phyloP scores from a whole-genome alignment of 2,888 invertebrate genomes.

The Phalangium opilio region DNA sequence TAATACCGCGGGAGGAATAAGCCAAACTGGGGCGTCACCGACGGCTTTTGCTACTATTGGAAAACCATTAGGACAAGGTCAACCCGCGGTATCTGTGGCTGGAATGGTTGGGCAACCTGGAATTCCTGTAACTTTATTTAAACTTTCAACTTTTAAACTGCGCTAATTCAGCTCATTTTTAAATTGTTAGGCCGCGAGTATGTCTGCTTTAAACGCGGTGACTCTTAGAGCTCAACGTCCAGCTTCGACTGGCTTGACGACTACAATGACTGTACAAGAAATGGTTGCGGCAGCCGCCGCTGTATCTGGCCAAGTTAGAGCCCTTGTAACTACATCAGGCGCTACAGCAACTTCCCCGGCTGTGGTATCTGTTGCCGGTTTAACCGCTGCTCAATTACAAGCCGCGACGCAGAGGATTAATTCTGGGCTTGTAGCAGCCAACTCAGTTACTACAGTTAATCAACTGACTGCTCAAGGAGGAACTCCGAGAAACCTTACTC shows the following conservation, averaged over 20 bases:
- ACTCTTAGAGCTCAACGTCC: conserved; percentile 12
- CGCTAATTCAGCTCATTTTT: background rate
- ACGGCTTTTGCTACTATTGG: conserved; percentile 12
- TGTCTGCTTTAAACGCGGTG: conserved; percentile 10
- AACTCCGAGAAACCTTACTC: conserved; percentile 8
- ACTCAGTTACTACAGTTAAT: conserved; percentile 6
- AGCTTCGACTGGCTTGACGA: conserved; percentile 5
- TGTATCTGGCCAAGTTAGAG: conserved; percentile 8
- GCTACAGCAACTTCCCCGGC: conserved; percentile 12
- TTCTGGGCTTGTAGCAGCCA: conserved; percentile 6
- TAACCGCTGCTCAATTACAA: conserved; percentile 13
- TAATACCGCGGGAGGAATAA: conserved; percentile 13
- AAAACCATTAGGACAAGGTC: conserved; percentile 13
- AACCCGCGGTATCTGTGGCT: conserved; percentile 8
- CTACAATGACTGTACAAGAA: conserved; percentile 13
- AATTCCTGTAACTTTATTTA: conserved; percentile 1
- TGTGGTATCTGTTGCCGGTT: conserved; percentile 17
- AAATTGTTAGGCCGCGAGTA: conserved; percentile 12
- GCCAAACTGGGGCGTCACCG: conserved; percentile 14
- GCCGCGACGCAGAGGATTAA: conserved; percentile 12
- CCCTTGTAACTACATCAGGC: conserved; percentile 7
- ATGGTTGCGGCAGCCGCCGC: conserved; percentile 15
- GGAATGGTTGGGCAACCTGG: conserved; percentile 9
- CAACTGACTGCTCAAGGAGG: conserved; percentile 3
- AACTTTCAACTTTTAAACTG: background rate